phyloP scores from a whole-genome alignment of 2,888 invertebrate species.

The Polyploca ridens region DNA sequence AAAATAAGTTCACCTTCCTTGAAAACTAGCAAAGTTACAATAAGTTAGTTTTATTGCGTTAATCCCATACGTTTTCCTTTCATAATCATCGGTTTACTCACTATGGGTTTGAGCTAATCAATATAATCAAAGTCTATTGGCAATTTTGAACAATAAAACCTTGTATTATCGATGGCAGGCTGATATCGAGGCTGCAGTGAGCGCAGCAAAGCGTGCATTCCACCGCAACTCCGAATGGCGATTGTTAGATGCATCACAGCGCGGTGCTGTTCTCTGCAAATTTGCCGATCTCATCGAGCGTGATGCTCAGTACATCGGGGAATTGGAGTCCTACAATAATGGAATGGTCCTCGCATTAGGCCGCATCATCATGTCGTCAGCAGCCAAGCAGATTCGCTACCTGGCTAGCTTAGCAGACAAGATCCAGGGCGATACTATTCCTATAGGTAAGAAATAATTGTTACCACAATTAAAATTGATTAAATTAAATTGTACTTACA shows the following conservation, averaged over 20 bases:
- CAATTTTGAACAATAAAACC: no score
- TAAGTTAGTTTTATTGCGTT: background rate
- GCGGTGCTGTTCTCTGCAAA: constrained; percentile 89
- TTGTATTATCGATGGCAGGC: constrained; percentile 60
- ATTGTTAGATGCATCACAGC: constrained; percentile 91
- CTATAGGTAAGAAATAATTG: constrained; percentile 54
- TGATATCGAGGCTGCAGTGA: constrained; percentile 90
- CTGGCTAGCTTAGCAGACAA: constrained; percentile 95
- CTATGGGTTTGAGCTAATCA: no score
- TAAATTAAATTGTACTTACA: no score
- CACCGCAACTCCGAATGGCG: constrained; percentile 89
- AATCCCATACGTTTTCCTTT: no score
- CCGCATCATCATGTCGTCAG: constrained; percentile 80
- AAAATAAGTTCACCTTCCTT: no score
- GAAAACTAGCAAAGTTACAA: no score
- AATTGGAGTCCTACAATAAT: constrained; percentile 95
- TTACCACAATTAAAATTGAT: no score
- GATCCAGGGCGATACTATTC: constrained; percentile 89
- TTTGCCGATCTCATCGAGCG: constrained; percentile 92
- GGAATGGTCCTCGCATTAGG: constrained; percentile 90
- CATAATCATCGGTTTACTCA: background rate
- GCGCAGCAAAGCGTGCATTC: constrained; percentile 90
- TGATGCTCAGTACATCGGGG: constrained; percentile 89
- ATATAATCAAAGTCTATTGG: no score
- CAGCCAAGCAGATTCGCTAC: constrained; percentile 86